Percentiles rank a stretch among this genome's conserved stretches.
phyloP scores from a whole-genome alignment of 2,797 vertebrate genomes.

The Characodon lateralis region DNA sequence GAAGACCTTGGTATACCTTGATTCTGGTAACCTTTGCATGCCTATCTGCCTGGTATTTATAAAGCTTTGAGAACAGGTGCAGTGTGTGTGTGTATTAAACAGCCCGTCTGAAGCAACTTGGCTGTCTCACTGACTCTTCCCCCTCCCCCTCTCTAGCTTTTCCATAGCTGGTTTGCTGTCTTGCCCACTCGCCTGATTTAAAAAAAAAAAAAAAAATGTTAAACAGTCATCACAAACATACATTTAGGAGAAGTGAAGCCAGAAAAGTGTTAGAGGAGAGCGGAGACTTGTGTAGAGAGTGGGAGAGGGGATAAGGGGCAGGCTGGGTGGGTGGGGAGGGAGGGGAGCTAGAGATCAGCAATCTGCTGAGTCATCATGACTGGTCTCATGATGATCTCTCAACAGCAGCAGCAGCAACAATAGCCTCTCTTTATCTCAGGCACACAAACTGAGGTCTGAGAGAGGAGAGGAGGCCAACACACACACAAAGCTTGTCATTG shows the following conservation, averaged over 20 bases:
- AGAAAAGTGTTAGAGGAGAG: conserved; percentile 49
- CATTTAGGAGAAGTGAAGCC: neutral
- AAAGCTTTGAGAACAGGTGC: conserved; percentile 24
- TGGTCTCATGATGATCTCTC: conserved; percentile 78
- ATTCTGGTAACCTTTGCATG: neutral
- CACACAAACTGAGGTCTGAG: conserved; percentile 47
- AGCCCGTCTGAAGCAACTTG: conserved; percentile 7
- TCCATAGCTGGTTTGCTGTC: neutral
- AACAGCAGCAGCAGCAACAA: conserved; percentile 75
- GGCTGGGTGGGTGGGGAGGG: conserved; percentile 5
- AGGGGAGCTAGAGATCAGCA: conserved; percentile 54
- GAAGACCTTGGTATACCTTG: neutral
- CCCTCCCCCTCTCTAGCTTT: neutral
- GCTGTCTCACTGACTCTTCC: conserved; percentile 7
- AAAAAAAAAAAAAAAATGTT: conserved; percentile 2
- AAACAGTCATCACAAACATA: neutral
- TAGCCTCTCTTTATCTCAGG: conserved; percentile 68
- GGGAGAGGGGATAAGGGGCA: conserved; percentile 2
- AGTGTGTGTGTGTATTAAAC: neutral
- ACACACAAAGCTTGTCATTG: conserved; percentile 70
- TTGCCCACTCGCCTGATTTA: conserved; percentile 17
- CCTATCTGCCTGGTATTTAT: conserved; percentile 6
- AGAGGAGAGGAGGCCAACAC: conserved; percentile 47
- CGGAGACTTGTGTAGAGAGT: conserved; percentile 35
- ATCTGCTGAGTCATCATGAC: conserved; percentile 82